Base-by-base conservation (phyloP, 2,888 invertebrate species). In the Itoplectis maculator region DNA sequence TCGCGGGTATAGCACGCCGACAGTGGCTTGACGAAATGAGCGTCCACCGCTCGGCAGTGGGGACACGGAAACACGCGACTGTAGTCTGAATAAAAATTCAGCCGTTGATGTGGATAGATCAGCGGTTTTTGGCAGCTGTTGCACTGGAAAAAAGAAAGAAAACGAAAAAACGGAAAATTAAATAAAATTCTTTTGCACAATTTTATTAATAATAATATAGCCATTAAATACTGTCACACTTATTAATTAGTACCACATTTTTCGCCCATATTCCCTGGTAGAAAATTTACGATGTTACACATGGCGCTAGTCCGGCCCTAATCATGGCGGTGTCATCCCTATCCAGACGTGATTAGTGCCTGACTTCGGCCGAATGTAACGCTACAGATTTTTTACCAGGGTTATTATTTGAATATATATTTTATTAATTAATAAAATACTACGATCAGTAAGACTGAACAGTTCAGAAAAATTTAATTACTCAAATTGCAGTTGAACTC, bases 41-140 rank as follows among this genome's bases (percentile, higher is more conserved):
- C 97, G 94, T 99, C 99, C 89, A 96, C 95, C 73, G 96, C 95
- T 89, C 96, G 96, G 94, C 99, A 99, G 93, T 97, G 97, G 47
- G 98, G 98, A 93, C 99, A 99, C 88, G 97, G 96, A 91, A 97
- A 96, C 89, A 96, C 96, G 92, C 97, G 97, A 92, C 97, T 98
- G 94, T 98, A 99, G 94, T 99, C 98, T 89, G 98, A 98, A 95
- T 97, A 99, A 95, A 95, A 97, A 94, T 97, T 97, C 88, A 98
- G 94, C 91, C 96, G 96, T 93, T 97, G 97, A 91, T 96, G 96
- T 13, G 97, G 97, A 93, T 97, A 96, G 88, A 98, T 95, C 84
- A 98, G 95, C 59, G 97, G 96, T 93, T 97, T 97, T 94, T 95
- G 96, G 94, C 99, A 99, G 92, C 95, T 96, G 95, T 97, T 98